A percentile compares a stretch with the other conserved stretches of the same genome.
These are phyloP conservation scores for Entomyzon cyanotis DNA, from an alignment of 2,113 vertebrate genomes.

Conservation along the genomic window DNA sequence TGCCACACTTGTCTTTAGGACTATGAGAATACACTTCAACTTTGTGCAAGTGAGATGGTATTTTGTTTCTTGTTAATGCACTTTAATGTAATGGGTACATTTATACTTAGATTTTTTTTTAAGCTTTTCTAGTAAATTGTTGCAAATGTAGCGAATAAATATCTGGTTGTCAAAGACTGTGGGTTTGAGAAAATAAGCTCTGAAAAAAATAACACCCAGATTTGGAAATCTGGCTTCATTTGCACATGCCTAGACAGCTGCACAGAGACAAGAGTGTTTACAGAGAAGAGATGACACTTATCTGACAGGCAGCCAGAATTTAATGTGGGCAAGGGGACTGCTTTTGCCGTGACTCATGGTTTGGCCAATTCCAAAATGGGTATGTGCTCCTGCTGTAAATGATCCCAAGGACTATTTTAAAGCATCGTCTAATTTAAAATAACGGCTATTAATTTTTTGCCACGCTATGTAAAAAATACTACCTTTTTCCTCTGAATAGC, in stretches of 20 bases:
- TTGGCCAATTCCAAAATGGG: background rate
- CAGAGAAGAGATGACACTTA: background rate
- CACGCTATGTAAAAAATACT: background rate
- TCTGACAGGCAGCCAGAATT: background rate
- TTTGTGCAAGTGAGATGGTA: background rate
- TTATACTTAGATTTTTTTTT: background rate
- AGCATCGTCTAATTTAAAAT: background rate
- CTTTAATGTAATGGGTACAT: constrained; percentile 38
- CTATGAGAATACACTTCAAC: background rate
- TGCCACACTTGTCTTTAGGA: background rate
- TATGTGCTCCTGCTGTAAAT: background rate
- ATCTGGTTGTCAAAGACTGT: background rate
- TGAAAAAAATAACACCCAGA: background rate
- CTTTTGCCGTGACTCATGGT: background rate
- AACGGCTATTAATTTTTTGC: background rate
- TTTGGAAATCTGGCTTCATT: background rate
- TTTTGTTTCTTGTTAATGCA: constrained; percentile 28
- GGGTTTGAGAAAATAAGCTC: background rate
- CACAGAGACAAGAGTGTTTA: background rate
- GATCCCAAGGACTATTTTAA: background rate
- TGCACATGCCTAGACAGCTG: background rate
- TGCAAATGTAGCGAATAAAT: constrained; percentile 66
- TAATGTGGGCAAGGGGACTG: background rate
- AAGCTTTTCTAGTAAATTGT: constrained; percentile 60
- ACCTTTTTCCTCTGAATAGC: background rate